Evolutionary conservation across 2,113 vertebrate genomes (phyloP), one percentile per base, ranked within the genome.

Genomic region (Proterorhinus semilunaris): DNA sequence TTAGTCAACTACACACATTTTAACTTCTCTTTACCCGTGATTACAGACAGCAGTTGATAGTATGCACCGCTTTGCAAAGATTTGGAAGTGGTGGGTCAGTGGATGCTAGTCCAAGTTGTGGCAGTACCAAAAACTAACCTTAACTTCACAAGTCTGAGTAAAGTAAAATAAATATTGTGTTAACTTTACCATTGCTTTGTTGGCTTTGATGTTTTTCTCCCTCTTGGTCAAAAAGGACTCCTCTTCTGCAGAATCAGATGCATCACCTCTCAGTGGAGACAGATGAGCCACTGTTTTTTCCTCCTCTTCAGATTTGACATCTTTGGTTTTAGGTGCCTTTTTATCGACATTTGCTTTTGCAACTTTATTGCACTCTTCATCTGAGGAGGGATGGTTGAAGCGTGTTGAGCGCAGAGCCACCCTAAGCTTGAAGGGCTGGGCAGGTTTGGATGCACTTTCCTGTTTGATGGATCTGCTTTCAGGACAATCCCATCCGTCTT

Each of bases 111-210:
- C 27, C 4, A 36, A 36, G 21, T 21, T 21, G 21, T 21, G 2
- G 21, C 21, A 36, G 3, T 36, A 36, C 27, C 27, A 36, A 36
- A 36, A 36, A 36, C 27, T 36, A 36, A 36, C 27, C 27, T 3
- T 36, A 36, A 50, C 11, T 49, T 49, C 13, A 3, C 11, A 6
- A 15, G 49, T 12, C 4, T 4, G 9, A 5, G 21, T 3, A 3
- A 55, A 8, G 5, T 11, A n/a, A 8, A 21, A 4, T 55, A 6
- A 47, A 3, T 21, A 48, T 71, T n/a, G 11, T 58, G 4, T 65
- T 1, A 13, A 27, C 9, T 4, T 77, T 77, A 93, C 93, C 92
- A 93, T 92, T 10, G 91, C 91, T 88, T 93, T 93, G 80, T 94
- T 94, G 27, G 87, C 89, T 72, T 83, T 87, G 66, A 94, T 90